Conservation (phyloP, 1,140 invertebrate genomes). For the honey bee (Apis mellifera) region Amel_HAv3.1 CM009942.2:9052501-9053000, state of each 20-base stretch:
- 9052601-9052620: constrained; percentile 46
- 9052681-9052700: neutral
- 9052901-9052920: no score
- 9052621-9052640: constrained; percentile 32
- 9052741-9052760: constrained; percentile 16
- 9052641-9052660: constrained; percentile 37
- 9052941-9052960: no score
- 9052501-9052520: constrained; percentile 46
- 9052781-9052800: neutral
- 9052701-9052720: constrained; percentile 2
- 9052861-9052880: no score
- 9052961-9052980: no score
- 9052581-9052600: constrained; percentile 32
- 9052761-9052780: constrained; percentile 26
- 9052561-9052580: constrained; percentile 33
- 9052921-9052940: no score
- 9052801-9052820: neutral
- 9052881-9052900: no score
- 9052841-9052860: neutral
- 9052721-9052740: constrained; percentile 27
- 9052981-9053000: no score
- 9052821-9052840: neutral
- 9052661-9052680: no score
- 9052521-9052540: constrained; percentile 42
- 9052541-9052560: constrained; percentile 24